phyloP scores from a whole-genome alignment of 2,888 invertebrate genomes.

The Schrankia costaestrigalis region DNA sequence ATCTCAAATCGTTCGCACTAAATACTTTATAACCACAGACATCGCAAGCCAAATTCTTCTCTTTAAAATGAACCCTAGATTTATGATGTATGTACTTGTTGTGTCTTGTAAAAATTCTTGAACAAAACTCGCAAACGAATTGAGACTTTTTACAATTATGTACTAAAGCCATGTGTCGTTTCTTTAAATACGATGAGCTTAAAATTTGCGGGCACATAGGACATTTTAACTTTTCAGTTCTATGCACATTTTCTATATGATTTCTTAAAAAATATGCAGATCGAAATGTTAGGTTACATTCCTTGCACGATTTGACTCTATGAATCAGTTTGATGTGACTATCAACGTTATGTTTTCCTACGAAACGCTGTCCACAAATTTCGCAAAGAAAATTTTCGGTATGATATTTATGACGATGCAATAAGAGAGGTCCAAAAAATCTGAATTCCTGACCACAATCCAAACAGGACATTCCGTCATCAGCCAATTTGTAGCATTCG shows the following conservation, averaged over 20 bases:
- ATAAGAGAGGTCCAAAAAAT: constrained; percentile 47
- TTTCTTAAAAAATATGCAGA: constrained; percentile 16
- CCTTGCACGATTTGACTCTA: constrained; percentile 36
- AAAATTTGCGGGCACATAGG: constrained; percentile 25
- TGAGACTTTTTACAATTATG: constrained; percentile 31
- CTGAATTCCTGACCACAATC: constrained; percentile 47
- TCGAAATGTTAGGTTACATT: constrained; percentile 36
- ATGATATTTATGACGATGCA: constrained; percentile 45
- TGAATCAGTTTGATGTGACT: constrained; percentile 43
- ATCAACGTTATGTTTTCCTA: constrained; percentile 36
- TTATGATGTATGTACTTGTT: constrained; percentile 38
- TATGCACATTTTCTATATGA: constrained; percentile 24
- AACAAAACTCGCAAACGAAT: constrained; percentile 52
- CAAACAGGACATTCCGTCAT: constrained; percentile 42
- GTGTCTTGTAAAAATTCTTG: constrained; percentile 33
- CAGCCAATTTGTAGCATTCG: constrained; percentile 42
- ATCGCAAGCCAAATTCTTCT: constrained; percentile 36
- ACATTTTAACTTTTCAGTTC: constrained; percentile 20
- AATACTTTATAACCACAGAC: constrained; percentile 39
- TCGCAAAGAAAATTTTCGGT: constrained; percentile 42
- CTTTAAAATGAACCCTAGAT: constrained; percentile 35
- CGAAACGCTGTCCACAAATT: constrained; percentile 49
- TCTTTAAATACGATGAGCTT: constrained; percentile 25
- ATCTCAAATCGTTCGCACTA: constrained; percentile 14
- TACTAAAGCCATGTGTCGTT: constrained; percentile 30